phyloP scores from a whole-genome alignment of 92 coral and sea anemone genomes.

The Epizoanthus ramosus region DNA sequence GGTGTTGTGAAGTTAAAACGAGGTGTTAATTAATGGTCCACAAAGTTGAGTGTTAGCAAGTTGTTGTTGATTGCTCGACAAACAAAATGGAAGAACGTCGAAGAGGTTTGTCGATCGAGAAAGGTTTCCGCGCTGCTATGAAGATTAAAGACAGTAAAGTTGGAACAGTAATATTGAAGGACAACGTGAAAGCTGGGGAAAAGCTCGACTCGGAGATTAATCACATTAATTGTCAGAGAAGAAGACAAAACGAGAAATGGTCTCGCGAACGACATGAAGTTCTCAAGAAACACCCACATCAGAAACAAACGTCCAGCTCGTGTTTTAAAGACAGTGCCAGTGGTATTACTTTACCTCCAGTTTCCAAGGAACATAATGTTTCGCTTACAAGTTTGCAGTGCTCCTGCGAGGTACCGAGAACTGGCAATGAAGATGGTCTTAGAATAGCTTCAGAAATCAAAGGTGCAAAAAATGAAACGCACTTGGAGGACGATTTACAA shows the following conservation, averaged over 20 bases:
- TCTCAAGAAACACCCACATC: slow-evolving; percentile 2
- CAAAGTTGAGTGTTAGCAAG: slow-evolving; percentile 1
- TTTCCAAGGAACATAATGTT: not conserved
- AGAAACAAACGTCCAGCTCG: not conserved
- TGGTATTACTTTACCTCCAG: slow-evolving; percentile 11
- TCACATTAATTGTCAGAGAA: slow-evolving; percentile 25
- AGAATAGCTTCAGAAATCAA: no score
- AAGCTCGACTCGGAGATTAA: slow-evolving; percentile 13
- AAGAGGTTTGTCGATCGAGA: not conserved
- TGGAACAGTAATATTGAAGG: slow-evolving; percentile 38
- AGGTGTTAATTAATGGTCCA: slow-evolving; percentile 11
- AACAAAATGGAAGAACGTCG: slow-evolving; percentile 24
- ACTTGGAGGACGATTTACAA: not conserved
- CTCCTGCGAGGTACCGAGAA: not conserved
- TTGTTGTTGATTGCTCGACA: not conserved
- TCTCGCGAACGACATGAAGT: slow-evolving; percentile 4
- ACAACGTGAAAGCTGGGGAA: slow-evolving; percentile 19
- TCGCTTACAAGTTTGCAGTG: not conserved
- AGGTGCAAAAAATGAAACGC: not conserved
- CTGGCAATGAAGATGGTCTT: not conserved
- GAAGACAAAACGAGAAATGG: slow-evolving; percentile 24
- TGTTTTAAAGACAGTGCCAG: slow-evolving; percentile 13
- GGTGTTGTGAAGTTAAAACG: not conserved
- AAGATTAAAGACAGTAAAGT: slow-evolving; percentile 28
- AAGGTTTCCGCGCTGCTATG: slow-evolving; percentile 39